Percentiles rank a stretch among this genome's conserved stretches.
Evolutionary conservation across 2,113 vertebrate species (phyloP).

Genomic region (Setophaga coronata): DNA sequence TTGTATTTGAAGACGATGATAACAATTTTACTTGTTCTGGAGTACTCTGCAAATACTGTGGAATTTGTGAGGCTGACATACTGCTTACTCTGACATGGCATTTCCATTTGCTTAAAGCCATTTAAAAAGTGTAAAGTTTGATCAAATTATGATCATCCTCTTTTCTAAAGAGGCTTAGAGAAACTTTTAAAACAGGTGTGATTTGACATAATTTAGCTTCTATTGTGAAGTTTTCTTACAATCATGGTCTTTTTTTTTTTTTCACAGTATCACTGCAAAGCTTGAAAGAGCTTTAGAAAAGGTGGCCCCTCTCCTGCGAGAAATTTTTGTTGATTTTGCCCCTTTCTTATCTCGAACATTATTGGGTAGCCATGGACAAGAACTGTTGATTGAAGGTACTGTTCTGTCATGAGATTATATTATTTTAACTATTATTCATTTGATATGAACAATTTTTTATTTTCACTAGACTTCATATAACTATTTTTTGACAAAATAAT

Average conservation of each 20-base stretch:
- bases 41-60: neutral
- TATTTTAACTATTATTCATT: neutral
- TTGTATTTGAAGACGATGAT: neutral
- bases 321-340: conserved; percentile 99
- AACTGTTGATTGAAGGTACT: conserved; percentile 98
- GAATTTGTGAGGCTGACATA: neutral
- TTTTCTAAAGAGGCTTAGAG: neutral
- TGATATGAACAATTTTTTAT: neutral
- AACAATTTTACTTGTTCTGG: neutral
- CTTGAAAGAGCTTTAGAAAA: conserved; percentile 96
- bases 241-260: conserved; percentile 55
- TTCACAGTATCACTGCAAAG: conserved; percentile 93
- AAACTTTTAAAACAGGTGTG: neutral
- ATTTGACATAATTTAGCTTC: neutral
- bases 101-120: neutral
- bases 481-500: neutral
- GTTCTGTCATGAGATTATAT: conserved; percentile 63
- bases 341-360: conserved; percentile 95
- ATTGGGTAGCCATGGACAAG: conserved; percentile 96
- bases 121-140: neutral
- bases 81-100: neutral
- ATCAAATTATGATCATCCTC: neutral
- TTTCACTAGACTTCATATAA: neutral
- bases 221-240: conserved; percentile 46
- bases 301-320: conserved; percentile 92